Conservation (phyloP, 1,140 invertebrate species). For the Caerostris darwini region DNA sequence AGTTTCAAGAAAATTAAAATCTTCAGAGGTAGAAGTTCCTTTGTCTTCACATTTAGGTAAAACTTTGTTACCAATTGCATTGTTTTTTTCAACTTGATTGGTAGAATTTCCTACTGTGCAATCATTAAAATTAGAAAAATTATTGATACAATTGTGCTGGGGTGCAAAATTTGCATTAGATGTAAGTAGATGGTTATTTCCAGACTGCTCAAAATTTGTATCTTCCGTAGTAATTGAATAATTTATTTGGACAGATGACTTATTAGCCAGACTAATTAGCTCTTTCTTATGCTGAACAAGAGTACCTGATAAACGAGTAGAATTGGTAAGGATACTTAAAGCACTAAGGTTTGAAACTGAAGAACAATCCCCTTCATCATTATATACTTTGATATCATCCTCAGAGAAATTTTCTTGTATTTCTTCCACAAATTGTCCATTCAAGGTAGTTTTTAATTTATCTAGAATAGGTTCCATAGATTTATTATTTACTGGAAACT, state of each 20-base stretch:
- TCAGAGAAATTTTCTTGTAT: background rate
- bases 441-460: background rate
- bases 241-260: slow-evolving; percentile 15
- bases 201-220: background rate
- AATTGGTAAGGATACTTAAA: background rate
- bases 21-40: background rate
- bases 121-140: background rate
- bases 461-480: slow-evolving; percentile 26
- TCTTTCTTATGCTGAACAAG: background rate
- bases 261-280: background rate
- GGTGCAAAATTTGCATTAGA: background rate
- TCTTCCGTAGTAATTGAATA: background rate
- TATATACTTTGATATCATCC: slow-evolving; percentile 43
- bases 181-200: background rate
- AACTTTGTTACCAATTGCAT: background rate
- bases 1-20: background rate
- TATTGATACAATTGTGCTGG: background rate
- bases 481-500: background rate
- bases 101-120: background rate
- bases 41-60: background rate
- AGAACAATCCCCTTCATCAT: slow-evolving; percentile 52
- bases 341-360: slow-evolving; percentile 53
- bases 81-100: background rate
- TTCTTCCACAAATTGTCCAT: background rate
- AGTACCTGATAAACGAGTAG: background rate